Evolutionary conservation across 2,797 vertebrate species (phyloP), one percentile per base, ranked within the genome.

Genomic region (Poliocrania exsul): DNA sequence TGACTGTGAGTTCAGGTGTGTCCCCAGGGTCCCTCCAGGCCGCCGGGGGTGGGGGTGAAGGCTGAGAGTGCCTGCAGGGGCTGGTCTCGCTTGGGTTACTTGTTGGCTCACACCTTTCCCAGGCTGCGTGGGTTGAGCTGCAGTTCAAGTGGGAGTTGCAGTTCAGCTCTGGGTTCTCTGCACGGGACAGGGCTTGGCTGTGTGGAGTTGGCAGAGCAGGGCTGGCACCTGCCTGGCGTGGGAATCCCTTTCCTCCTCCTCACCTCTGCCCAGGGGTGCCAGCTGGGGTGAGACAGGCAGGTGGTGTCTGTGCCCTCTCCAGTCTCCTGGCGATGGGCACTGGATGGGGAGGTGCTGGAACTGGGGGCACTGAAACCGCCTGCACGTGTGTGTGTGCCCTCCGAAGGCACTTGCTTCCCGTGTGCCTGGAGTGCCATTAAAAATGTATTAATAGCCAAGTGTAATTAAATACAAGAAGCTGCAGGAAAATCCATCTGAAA

Each of bases 391-490:
- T 14, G 0, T 25, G 25, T 35, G 64, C 88, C 53, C 75, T 74
- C 58, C 3, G 54, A 65, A 46, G 53, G 86, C 79, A 44, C 74
- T 17, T 12, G 19, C 90, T 96, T 94, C 88, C 92, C 53, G 24
- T 78, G 88, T 67, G 91, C 85, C 56, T 74, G 92, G 74, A 78
- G 80, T n/a, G 79, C 77, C 95, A 70, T 97, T 92, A 93, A 86
- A 86, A 82, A 94, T 86, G 83, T 95, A 97, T 97, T 96, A 97
- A 95, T 95, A 94, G 95, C 89, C 88, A 24, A 64, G 70, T 46
- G 89, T 94, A 95, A 97, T 93, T 92, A 96, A 95, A 97, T 83
- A 86, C 89, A 89, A 95, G 92, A 44, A 87, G 88, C 95, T 90
- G 92, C 81, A 83, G 92, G 94, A 92, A 95, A 92, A 96, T 81